A percentile compares a stretch with the other conserved stretches of the same genome.
Evolutionary conservation across 2,113 vertebrate species (phyloP).

Genomic region (Gobio gobio): DNA sequence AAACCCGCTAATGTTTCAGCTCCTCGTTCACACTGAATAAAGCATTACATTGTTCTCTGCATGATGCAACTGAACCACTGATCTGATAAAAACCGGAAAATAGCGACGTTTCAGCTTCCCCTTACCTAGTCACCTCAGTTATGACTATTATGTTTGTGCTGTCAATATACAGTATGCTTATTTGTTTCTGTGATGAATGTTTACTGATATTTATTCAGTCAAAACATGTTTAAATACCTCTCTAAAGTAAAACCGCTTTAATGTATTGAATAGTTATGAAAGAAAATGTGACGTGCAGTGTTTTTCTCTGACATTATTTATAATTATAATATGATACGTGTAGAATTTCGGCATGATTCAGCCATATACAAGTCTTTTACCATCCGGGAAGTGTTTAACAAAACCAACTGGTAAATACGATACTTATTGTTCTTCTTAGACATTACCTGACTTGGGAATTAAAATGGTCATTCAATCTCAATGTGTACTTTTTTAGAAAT

Average conservation of each 20-base stretch:
- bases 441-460: neutral
- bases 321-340: neutral
- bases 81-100: constrained; percentile 32
- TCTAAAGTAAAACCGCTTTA: neutral
- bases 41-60: neutral
- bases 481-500: neutral
- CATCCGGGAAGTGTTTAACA: constrained; percentile 25
- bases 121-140: neutral
- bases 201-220: neutral
- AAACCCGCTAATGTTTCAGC: neutral
- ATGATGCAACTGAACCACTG: neutral
- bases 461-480: neutral
- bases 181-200: neutral
- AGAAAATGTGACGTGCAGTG: neutral
- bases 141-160: neutral
- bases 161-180: too few relatives aligned
- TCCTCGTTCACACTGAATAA: neutral
- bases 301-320: neutral
- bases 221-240: neutral
- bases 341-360: neutral
- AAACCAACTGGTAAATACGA: neutral
- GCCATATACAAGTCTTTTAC: neutral
- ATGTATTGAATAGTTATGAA: neutral
- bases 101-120: constrained; percentile 7
- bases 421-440: neutral